Conservation (phyloP, 2,797 vertebrate genomes). For the Pelobates cultripes region DNA sequence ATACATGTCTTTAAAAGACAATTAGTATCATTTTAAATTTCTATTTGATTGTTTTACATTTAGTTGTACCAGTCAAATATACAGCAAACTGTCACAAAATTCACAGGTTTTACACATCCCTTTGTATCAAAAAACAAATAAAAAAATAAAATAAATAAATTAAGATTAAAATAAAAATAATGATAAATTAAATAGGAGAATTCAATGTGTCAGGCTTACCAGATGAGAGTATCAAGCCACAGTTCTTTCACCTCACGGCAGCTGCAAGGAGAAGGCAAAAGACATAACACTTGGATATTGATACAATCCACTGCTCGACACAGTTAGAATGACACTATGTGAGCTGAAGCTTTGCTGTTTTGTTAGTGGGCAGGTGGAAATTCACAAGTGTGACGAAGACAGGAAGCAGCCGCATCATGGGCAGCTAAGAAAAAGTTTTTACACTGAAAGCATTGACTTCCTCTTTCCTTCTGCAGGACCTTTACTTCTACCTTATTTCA, state of each 20-base stretch:
- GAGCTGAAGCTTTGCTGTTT: slow-evolving; percentile 65
- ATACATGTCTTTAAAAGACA: too few species aligned
- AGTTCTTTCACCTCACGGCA: slow-evolving; percentile 77
- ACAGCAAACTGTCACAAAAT: too few species aligned
- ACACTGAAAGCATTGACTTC: slow-evolving; percentile 64
- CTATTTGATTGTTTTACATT: too few species aligned
- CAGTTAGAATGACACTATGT: slow-evolving; percentile 57
- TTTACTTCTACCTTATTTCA: neutral
- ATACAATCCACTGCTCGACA: slow-evolving; percentile 64
- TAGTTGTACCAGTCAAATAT: too few species aligned
- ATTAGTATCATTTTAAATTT: too few species aligned
- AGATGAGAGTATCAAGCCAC: slow-evolving; percentile 78
- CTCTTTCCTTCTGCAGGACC: slow-evolving; percentile 74
- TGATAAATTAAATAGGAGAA: too few species aligned
- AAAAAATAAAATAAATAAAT: too few species aligned
- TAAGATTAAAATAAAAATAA: too few species aligned
- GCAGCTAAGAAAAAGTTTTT: slow-evolving; percentile 59
- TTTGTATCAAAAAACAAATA: too few species aligned
- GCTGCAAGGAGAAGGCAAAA: slow-evolving; percentile 68
- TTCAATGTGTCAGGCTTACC: slow-evolving; percentile 72
- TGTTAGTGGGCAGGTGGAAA: slow-evolving; percentile 78
- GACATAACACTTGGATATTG: slow-evolving; percentile 68
- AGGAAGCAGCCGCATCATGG: slow-evolving; percentile 87
- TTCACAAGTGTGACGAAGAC: slow-evolving; percentile 71
- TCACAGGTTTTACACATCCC: too few species aligned